Conservation (phyloP, 2,888 invertebrate genomes). For the Agrotis clavis region DNA sequence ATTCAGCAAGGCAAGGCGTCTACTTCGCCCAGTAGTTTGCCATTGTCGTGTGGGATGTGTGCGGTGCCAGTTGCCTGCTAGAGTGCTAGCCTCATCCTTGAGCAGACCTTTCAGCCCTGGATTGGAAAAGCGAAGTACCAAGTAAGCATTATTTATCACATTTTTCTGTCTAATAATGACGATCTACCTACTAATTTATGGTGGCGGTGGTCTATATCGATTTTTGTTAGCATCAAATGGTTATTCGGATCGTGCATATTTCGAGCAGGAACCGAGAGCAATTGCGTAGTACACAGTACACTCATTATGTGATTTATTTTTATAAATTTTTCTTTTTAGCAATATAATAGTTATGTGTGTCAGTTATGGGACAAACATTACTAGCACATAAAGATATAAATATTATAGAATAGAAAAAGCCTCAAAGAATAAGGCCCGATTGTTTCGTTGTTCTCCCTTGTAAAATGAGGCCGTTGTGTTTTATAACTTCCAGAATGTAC, state of each 20-base stretch:
- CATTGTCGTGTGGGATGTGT: constrained; percentile 11
- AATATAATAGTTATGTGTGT: not conserved
- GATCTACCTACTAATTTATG: no score
- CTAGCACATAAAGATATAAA: no score
- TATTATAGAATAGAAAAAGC: not conserved
- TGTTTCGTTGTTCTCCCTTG: not conserved
- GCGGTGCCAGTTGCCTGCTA: constrained; percentile 2
- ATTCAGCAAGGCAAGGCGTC: not conserved
- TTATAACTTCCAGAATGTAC: constrained; percentile 11
- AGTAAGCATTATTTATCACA: constrained; percentile 14
- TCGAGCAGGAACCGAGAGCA: no score
- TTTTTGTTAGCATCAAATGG: not conserved
- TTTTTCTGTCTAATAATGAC: not conserved
- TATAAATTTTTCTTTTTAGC: not conserved
- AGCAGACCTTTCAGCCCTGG: not conserved
- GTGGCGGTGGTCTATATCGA: no score
- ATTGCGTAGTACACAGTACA: not conserved
- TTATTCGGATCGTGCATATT: not conserved
- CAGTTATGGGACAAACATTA: not conserved
- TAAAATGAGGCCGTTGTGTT: not conserved
- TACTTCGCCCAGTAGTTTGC: not conserved
- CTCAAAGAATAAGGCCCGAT: not conserved
- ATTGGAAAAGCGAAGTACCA: constrained; percentile 1
- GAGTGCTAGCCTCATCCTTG: not conserved
- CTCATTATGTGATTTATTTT: not conserved